Evolutionary conservation across 2,113 vertebrate genomes (phyloP).

Genomic region (Clarias batrachus): DNA sequence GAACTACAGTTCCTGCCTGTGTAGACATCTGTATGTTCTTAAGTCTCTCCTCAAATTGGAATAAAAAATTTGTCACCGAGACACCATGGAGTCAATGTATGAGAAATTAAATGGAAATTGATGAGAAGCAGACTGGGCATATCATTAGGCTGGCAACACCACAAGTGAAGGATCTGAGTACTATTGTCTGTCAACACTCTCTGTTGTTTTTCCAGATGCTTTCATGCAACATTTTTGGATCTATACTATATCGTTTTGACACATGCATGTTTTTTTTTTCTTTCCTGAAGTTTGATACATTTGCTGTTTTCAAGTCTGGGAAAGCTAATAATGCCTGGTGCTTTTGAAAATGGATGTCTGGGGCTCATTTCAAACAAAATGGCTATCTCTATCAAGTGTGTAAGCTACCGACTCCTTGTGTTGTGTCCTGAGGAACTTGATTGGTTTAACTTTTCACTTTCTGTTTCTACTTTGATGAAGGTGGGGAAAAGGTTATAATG

Average conservation of each 20-base stretch:
- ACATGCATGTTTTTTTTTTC: too few species aligned
- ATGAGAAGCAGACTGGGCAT: background rate
- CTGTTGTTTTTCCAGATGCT: background rate
- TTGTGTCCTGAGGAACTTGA: background rate
- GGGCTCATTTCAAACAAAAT: background rate
- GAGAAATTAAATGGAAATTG: background rate
- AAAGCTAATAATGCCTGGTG: background rate
- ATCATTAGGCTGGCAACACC: background rate
- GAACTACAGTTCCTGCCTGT: background rate
- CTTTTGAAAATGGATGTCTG: background rate
- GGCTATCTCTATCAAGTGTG: background rate
- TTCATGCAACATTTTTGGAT: background rate
- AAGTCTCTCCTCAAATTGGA: background rate
- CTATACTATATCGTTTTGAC: background rate
- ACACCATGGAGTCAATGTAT: conserved; percentile 8
- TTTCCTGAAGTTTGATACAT: background rate
- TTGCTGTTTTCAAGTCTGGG: background rate
- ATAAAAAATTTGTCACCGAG: conserved; percentile 11
- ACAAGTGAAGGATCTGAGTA: background rate
- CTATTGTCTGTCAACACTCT: conserved; percentile 9
- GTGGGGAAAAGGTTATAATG: background rate
- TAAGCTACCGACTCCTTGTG: background rate
- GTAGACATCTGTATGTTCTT: conserved; percentile 19
- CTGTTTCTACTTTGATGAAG: background rate
- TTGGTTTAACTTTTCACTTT: background rate